Base-by-base conservation (phyloP, 2,888 invertebrate species). In the Melinopterus prodromus region DNA sequence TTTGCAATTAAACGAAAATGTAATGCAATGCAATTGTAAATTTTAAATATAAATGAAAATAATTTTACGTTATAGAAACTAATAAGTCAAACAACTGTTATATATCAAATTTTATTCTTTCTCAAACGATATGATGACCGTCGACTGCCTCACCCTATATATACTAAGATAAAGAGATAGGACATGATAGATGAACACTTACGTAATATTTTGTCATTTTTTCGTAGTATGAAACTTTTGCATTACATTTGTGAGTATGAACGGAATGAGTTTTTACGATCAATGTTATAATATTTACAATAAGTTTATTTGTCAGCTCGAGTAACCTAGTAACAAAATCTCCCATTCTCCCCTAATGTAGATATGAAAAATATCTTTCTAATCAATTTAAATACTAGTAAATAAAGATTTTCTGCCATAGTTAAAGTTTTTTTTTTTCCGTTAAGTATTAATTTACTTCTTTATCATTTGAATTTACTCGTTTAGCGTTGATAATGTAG, bases 291-390 rank as follows among this genome's bases (percentile, higher is more conserved):
- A 26, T 78, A 78, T 78, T 71, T 78, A 78, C 78, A 78, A 69
- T 71, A 78, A 72, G 72, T 78, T 78, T 78, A 78, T 78, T 78
- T 78, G 78, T 78, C 78, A 78, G 78, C 78, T 78, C 78, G 37
- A 16, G 78, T 78, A 78, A 78, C 78, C 71, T 78, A 78, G 72
- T 74, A 71, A 69, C 16, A 78, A 72, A 71, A 72, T 71, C 72
- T 16, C 37, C 36, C 53, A 37, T 78, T 71, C 70, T 77, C 69
- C 35, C 70, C 71, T 78, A 71, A 71, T 72, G 53, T 72, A 71
- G 78, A 78, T 78, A 78, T 78, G 72, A 78, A 78, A 78, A 78
- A 78, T 78, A 78, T 78, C 71, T 78, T 72, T 71, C 78, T 78
- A 78, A 72, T 78, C 16, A 69, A 77, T 77, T 74, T 77, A 78